Percentiles rank a stretch among this genome's conserved stretches.
phyloP scores from a whole-genome alignment of 2,113 vertebrate species.

The Pterophyllum scalare region DNA sequence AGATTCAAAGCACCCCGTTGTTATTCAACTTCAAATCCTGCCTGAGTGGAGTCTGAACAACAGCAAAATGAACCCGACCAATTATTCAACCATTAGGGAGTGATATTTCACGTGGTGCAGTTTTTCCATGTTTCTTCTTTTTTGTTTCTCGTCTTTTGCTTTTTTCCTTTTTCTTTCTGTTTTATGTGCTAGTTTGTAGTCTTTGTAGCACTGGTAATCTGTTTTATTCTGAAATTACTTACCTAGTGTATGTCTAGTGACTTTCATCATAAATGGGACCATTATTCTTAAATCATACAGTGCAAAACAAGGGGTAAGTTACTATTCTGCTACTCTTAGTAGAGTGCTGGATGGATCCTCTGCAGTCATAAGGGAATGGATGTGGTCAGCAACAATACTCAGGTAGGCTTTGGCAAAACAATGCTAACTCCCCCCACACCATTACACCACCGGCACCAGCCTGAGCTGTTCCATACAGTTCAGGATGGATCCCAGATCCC shows the following conservation, averaged over 20 bases:
- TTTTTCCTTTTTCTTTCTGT: background rate
- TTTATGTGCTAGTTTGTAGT: background rate
- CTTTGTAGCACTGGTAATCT: too few relatives aligned
- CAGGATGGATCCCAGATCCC: background rate
- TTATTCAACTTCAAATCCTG: slow-evolving; percentile 34
- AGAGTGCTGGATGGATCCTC: background rate
- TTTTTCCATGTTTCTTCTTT: background rate
- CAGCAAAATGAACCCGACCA: slow-evolving; percentile 46
- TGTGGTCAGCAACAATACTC: background rate
- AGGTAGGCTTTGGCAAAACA: background rate
- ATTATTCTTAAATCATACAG: too few relatives aligned
- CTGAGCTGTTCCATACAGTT: background rate
- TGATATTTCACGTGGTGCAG: slow-evolving; percentile 13
- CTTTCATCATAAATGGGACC: too few relatives aligned
- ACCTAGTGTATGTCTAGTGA: too few relatives aligned
- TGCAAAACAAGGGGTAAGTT: too few relatives aligned
- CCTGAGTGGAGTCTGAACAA: slow-evolving; percentile 24
- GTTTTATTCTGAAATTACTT: too few relatives aligned
- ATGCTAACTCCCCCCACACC: background rate
- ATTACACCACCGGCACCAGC: background rate
- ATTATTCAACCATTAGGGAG: slow-evolving; percentile 30
- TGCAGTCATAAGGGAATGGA: background rate
- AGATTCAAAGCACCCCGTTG: slow-evolving; percentile 32
- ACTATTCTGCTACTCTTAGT: too few relatives aligned
- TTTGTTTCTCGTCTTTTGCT: too few relatives aligned